Base-by-base conservation (phyloP, 2,113 vertebrate genomes). In the Lethenteron camtschaticum region DNA sequence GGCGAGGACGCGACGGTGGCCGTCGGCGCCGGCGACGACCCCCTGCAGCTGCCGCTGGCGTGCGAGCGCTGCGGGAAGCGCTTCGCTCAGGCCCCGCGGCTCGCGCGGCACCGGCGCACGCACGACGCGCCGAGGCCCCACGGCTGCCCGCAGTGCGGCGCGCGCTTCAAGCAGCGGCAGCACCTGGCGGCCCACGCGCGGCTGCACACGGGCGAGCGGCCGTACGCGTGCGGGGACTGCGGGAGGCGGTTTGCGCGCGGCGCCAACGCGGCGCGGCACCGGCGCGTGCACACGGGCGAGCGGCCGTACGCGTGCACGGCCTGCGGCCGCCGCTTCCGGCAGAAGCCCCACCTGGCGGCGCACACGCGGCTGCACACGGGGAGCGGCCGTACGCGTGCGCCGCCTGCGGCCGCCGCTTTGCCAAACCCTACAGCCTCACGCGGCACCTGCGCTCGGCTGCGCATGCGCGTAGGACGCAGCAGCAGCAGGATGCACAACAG, bases 381-480 rank as follows among this genome's bases (percentile, higher is more conserved):
- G 63, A 66, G 20, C 63, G 63, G 63, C 63, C 63, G 9, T 66
- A 66, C 63, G 63, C n/a, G 20, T 66, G 63, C 24, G 63, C 63
- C 24, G 63, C 63, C 24, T 66, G 63, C 24, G 63, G 63, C 41
- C 41, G 41, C 41, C 41, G 41, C 41, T 41, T 41, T 41, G 41
- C 41, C 41, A 41, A 41, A 41, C 41, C 41, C 41, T 41, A 41
- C 41, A 41, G 41, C 41, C 41, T 41, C 41, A 41, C 41, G 41
- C 41, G 41, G 41, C 41, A 41, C 41, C 41, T 41, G 41, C 41
- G 41, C 41, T 41, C 41, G 41, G 41, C 41, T 41, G 41, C 41
- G 5, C 41, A 41, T 41, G 41, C 41, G 6, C 41, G 41, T 41
- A 5, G 41, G 41, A 41, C 6, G 41, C 41, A 41, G 41, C 41